Percentiles rank a stretch among this genome's conserved stretches.
phyloP scores from a whole-genome alignment of 2,888 invertebrate species.

The Diarsia mendica region DNA sequence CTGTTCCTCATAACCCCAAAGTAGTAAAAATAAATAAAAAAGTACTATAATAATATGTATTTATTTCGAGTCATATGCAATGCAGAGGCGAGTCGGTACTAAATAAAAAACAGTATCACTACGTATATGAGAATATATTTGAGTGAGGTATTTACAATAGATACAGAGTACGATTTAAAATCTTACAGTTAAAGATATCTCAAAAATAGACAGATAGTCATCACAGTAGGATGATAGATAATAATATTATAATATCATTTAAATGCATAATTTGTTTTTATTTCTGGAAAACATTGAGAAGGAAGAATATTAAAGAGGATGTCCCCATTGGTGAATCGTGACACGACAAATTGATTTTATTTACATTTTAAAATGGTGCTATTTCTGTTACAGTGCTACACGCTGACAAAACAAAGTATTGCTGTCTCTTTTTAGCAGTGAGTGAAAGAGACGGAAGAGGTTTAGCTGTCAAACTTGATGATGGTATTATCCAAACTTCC shows the following conservation, averaged over 20 bases:
- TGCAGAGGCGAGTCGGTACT: too few relatives aligned
- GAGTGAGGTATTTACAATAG: constrained; percentile 37
- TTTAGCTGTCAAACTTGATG: background rate
- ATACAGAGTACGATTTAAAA: constrained; percentile 34
- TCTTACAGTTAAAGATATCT: constrained; percentile 49
- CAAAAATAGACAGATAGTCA: constrained; percentile 49
- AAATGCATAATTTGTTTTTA: constrained; percentile 34
- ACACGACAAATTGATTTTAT: constrained; percentile 9
- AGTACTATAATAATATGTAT: too few relatives aligned
- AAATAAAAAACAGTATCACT: constrained; percentile 32
- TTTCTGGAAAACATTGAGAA: constrained; percentile 16
- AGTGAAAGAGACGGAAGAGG: background rate
- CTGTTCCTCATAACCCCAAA: too few relatives aligned
- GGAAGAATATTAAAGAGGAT: constrained; percentile 8
- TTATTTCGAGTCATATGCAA: too few relatives aligned
- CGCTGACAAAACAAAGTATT: background rate
- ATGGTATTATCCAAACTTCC: background rate
- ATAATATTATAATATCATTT: constrained; percentile 11
- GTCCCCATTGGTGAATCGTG: background rate
- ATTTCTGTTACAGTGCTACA: constrained; percentile 20
- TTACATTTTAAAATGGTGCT: constrained; percentile 1
- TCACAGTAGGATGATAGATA: constrained; percentile 43
- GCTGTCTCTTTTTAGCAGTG: background rate
- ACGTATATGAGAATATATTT: constrained; percentile 46
- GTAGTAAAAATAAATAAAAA: too few relatives aligned